Conservation (phyloP, 2,113 vertebrate species). For the Peucedramus taeniatus region DNA sequence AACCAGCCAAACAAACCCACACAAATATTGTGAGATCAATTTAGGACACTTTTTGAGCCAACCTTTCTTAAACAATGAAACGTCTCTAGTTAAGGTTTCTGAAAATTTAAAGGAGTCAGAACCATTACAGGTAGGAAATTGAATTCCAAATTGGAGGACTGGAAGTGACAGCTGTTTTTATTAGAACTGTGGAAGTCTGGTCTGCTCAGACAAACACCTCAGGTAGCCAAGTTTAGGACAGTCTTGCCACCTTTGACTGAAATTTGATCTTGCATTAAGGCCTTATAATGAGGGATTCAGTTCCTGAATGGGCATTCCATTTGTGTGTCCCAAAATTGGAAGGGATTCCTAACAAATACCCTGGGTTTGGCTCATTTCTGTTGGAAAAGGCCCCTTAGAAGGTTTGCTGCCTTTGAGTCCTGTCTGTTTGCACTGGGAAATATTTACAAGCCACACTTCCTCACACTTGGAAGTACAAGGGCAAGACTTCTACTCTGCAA, state of each 20-base stretch:
- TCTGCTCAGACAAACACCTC: not conserved
- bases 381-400: not conserved
- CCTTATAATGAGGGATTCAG: not conserved
- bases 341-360: not conserved
- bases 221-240: not conserved
- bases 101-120: not conserved
- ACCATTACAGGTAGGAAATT: not conserved
- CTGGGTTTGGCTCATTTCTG: not conserved
- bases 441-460: not conserved
- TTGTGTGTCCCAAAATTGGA: not conserved
- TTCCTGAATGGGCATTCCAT: not conserved
- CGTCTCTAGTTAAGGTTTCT: not conserved
- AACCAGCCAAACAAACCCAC: not conserved
- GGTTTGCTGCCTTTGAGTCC: not conserved
- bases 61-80: not conserved
- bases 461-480: not conserved
- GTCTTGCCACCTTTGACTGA: not conserved
- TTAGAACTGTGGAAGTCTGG: not conserved
- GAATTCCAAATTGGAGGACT: not conserved
- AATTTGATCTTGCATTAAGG: not conserved
- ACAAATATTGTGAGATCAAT: not conserved
- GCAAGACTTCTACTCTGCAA: not conserved
- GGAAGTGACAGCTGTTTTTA: not conserved
- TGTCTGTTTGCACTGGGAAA: not conserved
- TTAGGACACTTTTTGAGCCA: not conserved